These are phyloP conservation scores for Ceyx cyanopectus DNA, from an alignment of 2,113 vertebrate species.

Conservation along the genomic window DNA sequence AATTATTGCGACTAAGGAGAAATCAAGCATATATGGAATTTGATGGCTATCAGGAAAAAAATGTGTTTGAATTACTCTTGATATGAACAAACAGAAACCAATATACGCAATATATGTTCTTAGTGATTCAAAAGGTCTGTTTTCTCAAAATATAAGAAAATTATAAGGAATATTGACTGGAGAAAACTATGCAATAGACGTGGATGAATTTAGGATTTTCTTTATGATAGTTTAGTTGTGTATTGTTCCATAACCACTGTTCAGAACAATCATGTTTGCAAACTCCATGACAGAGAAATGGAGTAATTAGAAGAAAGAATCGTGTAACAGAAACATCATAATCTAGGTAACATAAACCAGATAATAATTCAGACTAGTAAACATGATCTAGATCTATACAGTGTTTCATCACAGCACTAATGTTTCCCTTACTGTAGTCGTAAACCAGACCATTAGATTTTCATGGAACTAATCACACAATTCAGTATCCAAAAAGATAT, in stretches of 20 bases:
- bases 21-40: neutral
- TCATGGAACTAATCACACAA: neutral
- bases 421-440: neutral
- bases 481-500: neutral
- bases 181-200: neutral
- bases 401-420: rapidly evolving
- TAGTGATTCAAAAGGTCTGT: neutral
- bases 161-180: neutral
- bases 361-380: neutral
- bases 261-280: neutral
- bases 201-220: neutral
- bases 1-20: neutral
- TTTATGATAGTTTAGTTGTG: rapidly evolving
- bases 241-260: neutral
- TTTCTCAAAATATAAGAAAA: neutral
- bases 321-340: neutral
- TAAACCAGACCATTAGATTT: neutral
- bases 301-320: neutral
- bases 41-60: neutral
- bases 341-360: neutral
- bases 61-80: neutral
- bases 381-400: neutral
- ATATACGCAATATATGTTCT: neutral
- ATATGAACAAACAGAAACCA: neutral
- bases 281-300: neutral